These are phyloP conservation scores for Planiliza haematocheilus DNA, from an alignment of 2,113 vertebrate species.

Conservation along the genomic window DNA sequence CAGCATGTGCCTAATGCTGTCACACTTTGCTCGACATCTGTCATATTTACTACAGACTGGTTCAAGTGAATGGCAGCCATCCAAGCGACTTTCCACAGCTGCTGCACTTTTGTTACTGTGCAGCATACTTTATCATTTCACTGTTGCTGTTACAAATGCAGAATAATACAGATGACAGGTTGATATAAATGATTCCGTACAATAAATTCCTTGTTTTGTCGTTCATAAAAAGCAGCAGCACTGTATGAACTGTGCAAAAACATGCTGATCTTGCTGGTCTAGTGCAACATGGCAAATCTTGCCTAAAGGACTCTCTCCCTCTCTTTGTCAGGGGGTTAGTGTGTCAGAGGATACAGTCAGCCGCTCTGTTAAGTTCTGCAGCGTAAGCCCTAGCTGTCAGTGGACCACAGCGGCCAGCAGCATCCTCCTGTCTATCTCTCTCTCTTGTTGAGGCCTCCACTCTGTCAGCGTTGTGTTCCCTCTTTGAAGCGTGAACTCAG, in stretches of 20 bases:
- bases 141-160: background rate
- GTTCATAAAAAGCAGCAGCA: background rate
- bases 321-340: slow-evolving; percentile 14
- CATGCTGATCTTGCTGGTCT: slow-evolving; percentile 4
- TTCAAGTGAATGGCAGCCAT: slow-evolving; percentile 17
- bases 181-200: background rate
- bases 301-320: background rate
- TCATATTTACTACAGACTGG: too few species aligned
- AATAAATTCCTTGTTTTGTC: background rate
- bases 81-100: background rate
- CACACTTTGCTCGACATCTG: too few species aligned
- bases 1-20: background rate
- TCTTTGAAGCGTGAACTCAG: too few species aligned
- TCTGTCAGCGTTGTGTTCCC: slow-evolving; percentile 25
- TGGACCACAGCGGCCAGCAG: slow-evolving; percentile 10
- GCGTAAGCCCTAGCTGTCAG: slow-evolving; percentile 47
- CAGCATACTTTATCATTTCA: too few species aligned
- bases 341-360: too few species aligned
- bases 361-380: slow-evolving; percentile 35
- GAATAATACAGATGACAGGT: background rate
- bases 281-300: slow-evolving; percentile 7
- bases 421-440: slow-evolving; percentile 6
- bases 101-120: background rate
- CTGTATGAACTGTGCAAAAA: background rate
- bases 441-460: slow-evolving; percentile 14